phyloP scores from a whole-genome alignment of 1,140 invertebrate species.

The Zaprionus lachaisei region DNA sequence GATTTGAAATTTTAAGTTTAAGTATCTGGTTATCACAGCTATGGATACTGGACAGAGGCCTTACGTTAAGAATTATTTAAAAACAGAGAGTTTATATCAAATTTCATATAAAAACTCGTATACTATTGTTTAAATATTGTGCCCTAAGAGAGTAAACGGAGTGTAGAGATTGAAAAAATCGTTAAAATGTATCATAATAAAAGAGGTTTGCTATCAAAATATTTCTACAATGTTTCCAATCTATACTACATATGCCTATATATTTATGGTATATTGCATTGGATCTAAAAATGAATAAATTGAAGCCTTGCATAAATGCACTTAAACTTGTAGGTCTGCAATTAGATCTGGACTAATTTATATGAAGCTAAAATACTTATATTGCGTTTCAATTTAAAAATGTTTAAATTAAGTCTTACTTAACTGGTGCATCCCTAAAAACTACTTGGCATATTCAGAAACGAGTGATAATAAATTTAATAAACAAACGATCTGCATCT shows the following conservation, averaged over 20 bases:
- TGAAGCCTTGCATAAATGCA: neutral
- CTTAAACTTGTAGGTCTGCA: neutral
- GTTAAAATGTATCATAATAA: neutral
- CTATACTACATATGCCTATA: neutral
- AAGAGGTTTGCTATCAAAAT: neutral
- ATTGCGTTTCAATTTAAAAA: neutral
- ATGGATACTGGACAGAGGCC: neutral
- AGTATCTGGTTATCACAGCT: conserved; percentile 1
- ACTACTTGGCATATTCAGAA: neutral
- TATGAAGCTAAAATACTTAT: neutral
- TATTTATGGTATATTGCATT: neutral
- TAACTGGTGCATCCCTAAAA: neutral
- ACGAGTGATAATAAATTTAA: neutral
- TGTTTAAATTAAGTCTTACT: neutral
- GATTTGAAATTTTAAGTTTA: neutral
- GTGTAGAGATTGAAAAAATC: neutral
- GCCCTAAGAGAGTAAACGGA: neutral
- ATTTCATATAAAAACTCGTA: neutral
- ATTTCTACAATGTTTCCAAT: neutral
- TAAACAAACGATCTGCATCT: neutral
- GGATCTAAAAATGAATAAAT: neutral
- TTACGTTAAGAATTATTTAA: neutral
- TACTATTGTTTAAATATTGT: neutral
- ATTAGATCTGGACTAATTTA: neutral
- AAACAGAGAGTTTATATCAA: neutral